Conservation (phyloP, 1,140 invertebrate genomes). For the Drosophila parabipectinata region DNA sequence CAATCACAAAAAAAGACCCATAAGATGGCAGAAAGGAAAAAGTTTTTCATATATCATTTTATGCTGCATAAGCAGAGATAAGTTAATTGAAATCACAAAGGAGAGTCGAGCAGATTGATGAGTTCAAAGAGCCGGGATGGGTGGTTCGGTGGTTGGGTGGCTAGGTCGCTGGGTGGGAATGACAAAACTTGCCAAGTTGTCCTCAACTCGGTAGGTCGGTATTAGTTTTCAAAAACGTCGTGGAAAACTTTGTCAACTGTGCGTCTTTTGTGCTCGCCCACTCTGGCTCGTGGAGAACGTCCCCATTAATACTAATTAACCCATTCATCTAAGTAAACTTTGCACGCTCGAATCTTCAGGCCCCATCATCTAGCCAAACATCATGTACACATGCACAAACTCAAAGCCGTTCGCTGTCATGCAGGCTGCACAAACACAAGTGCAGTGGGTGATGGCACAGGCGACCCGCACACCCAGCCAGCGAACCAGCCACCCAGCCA, state of each 20-base stretch:
- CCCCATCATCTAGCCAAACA: conserved; percentile 33
- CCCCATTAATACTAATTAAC: conserved; percentile 70
- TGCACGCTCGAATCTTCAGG: conserved; percentile 44
- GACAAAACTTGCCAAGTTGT: conserved; percentile 26
- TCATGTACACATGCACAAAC: conserved; percentile 57
- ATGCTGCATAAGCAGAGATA: conserved; percentile 54
- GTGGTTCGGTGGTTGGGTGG: neutral
- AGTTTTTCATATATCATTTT: conserved; percentile 49
- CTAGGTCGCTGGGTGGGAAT: neutral
- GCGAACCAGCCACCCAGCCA: conserved; percentile 1
- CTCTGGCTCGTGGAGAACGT: conserved; percentile 11
- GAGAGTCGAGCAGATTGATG: conserved; percentile 38
- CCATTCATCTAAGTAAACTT: conserved; percentile 64
- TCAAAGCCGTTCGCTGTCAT: conserved; percentile 68
- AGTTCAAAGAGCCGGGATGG: conserved; percentile 18
- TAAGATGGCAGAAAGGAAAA: conserved; percentile 2
- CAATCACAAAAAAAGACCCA: conserved; percentile 14
- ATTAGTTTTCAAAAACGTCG: conserved; percentile 41
- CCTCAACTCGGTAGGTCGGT: conserved; percentile 1
- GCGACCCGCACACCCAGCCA: neutral
- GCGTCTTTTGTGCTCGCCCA: conserved; percentile 9
- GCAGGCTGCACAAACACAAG: conserved; percentile 74
- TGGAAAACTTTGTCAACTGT: conserved; percentile 31
- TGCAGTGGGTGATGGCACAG: conserved; percentile 28
- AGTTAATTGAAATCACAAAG: conserved; percentile 55